Conservation (phyloP, 2,888 invertebrate species). For the Epsilonema sp. region DNA sequence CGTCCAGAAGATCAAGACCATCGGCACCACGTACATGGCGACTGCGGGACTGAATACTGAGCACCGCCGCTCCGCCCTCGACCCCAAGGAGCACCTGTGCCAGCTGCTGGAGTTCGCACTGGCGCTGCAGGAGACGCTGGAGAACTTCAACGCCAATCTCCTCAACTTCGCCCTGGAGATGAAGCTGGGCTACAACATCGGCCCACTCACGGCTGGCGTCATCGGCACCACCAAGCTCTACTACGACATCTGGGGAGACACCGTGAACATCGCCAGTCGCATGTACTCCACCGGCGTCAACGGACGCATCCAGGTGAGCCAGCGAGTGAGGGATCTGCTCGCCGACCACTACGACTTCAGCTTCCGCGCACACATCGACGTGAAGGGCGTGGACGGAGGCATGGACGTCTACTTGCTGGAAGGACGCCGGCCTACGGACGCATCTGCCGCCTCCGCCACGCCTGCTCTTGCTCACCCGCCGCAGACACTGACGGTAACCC, state of each 20-base stretch:
- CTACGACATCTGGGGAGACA: slow-evolving; percentile 96
- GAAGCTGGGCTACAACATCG: slow-evolving; percentile 50
- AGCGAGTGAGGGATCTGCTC: slow-evolving; percentile 32
- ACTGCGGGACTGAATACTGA: slow-evolving; percentile 77
- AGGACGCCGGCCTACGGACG: too few relatives aligned
- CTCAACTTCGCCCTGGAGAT: slow-evolving; percentile 69
- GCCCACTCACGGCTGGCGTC: slow-evolving; percentile 83
- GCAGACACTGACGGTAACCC: too few relatives aligned
- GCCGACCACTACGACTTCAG: slow-evolving; percentile 60
- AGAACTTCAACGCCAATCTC: slow-evolving; percentile 67
- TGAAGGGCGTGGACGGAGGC: slow-evolving; percentile 54
- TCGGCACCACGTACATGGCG: slow-evolving; percentile 72
- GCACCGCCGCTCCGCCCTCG: slow-evolving; percentile 40
- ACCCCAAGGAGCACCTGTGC: slow-evolving; percentile 34
- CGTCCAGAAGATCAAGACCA: slow-evolving; percentile 74
- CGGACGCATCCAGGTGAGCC: slow-evolving; percentile 44
- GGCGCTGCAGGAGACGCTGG: slow-evolving; percentile 68
- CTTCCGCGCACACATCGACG: slow-evolving; percentile 74
- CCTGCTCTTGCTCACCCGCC: too few relatives aligned
- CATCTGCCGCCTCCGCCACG: too few relatives aligned
- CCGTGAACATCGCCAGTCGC: slow-evolving; percentile 83
- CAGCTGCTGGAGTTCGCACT: slow-evolving; percentile 77
- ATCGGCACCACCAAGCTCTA: slow-evolving; percentile 86
- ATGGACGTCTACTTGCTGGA: slow-evolving; percentile 27
- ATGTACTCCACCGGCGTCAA: slow-evolving; percentile 90